phyloP scores from a whole-genome alignment of 2,113 vertebrate genomes.

The Tachysurus fulvidraco region DNA sequence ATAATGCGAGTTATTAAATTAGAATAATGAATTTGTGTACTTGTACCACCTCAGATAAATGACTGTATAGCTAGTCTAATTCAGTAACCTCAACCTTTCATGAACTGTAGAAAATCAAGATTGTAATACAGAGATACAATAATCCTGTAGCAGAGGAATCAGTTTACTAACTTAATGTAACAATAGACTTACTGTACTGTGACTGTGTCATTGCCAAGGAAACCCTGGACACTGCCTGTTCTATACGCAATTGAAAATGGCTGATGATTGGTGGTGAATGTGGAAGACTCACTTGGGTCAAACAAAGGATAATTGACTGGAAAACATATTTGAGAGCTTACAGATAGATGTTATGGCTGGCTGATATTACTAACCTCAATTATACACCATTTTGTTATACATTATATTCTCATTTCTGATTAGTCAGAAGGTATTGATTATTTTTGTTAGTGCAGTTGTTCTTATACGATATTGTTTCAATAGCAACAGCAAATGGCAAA shows the following conservation, averaged over 20 bases:
- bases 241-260: constrained; percentile 66
- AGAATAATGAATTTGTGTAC: no score
- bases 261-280: constrained; percentile 53
- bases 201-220: constrained; percentile 70
- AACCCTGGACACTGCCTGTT: constrained; percentile 61
- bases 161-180: neutral
- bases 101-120: no score
- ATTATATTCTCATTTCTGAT: neutral
- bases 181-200: constrained; percentile 64
- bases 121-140: neutral
- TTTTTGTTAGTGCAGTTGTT: neutral
- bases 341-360: neutral
- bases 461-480: neutral
- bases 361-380: neutral
- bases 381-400: neutral
- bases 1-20: no score
- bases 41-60: no score
- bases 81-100: no score
- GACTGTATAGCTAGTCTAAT: no score
- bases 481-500: neutral
- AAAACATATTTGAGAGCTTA: neutral
- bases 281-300: constrained; percentile 64
- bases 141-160: neutral
- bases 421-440: neutral
- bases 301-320: constrained; percentile 67